A percentile compares a stretch with the other conserved stretches of the same genome.
Evolutionary conservation across 2,797 vertebrate species (phyloP).

Genomic region (Karalla daura): DNA sequence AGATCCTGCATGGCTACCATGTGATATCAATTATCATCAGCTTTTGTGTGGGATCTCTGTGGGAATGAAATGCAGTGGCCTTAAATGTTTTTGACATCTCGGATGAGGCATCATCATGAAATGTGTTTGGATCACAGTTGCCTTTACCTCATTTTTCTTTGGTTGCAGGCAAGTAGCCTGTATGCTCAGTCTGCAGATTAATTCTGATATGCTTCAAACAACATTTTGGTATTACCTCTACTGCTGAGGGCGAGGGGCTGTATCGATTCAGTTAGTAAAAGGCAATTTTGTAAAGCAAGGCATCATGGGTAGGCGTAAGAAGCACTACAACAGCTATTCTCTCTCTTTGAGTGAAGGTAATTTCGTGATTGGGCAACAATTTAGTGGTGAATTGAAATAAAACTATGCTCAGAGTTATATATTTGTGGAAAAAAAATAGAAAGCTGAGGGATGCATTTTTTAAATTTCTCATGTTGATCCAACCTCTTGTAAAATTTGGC

Average conservation of each 20-base stretch:
- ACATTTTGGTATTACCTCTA: background rate
- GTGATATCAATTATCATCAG: background rate
- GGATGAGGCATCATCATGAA: background rate
- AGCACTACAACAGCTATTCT: constrained; percentile 2
- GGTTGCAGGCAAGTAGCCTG: background rate
- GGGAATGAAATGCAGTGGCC: constrained; percentile 1
- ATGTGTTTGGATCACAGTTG: background rate
- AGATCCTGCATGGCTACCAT: background rate
- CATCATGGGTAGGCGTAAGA: background rate
- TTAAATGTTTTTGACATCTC: background rate
- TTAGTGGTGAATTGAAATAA: constrained; percentile 5
- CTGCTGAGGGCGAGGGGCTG: background rate
- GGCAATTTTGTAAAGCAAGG: constrained; percentile 20
- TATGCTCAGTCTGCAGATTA: background rate
- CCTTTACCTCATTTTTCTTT: background rate
- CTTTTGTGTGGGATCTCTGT: background rate
- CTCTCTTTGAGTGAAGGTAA: constrained; percentile 8
- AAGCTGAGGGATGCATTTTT: background rate
- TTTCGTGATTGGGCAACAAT: constrained; percentile 14
- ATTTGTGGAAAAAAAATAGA: constrained; percentile 7
- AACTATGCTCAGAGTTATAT: constrained; percentile 7
- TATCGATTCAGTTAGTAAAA: constrained; percentile 8
- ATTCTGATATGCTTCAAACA: background rate
- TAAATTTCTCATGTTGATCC: constrained; percentile 16
- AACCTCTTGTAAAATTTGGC: constrained; percentile 34